Conservation (phyloP, 1,140 invertebrate genomes). For the Apis cerana region DNA sequence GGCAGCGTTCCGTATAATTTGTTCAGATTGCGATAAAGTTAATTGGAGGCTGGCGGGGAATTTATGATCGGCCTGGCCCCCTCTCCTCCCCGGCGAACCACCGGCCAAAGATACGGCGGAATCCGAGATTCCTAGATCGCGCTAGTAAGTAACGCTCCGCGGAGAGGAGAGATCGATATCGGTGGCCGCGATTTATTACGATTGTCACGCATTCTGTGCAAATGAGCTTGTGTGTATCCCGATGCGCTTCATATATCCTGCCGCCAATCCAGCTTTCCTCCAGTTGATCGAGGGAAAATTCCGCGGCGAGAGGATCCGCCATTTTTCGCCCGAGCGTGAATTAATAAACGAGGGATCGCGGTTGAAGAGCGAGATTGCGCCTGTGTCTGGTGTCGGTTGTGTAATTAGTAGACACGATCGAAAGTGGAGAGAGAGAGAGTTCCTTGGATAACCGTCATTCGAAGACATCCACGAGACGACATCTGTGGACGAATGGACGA, state of each 20-base stretch:
- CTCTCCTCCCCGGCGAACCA: too few species aligned
- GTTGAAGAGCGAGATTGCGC: not conserved
- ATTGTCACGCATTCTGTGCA: slow-evolving; percentile 63
- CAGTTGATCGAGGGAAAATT: not conserved
- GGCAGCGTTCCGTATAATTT: slow-evolving; percentile 55
- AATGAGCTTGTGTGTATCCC: slow-evolving; percentile 46
- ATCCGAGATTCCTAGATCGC: slow-evolving; percentile 57
- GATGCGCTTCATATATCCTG: not conserved
- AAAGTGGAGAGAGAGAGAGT: not conserved
- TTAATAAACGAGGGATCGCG: slow-evolving; percentile 3
- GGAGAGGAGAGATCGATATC: slow-evolving; percentile 59
- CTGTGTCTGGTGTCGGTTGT: not conserved
- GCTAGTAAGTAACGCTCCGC: slow-evolving; percentile 49
- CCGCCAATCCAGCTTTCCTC: not conserved
- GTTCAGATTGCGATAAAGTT: slow-evolving; percentile 62
- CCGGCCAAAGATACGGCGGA: slow-evolving; percentile 2
- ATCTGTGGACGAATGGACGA: slow-evolving; percentile 25
- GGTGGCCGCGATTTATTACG: slow-evolving; percentile 52
- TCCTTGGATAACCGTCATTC: not conserved
- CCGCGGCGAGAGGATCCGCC: not conserved
- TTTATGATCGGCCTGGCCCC: slow-evolving; percentile 47
- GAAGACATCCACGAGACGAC: slow-evolving; percentile 16
- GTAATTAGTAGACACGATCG: slow-evolving; percentile 1
- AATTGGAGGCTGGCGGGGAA: slow-evolving; percentile 56
- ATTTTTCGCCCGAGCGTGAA: not conserved